These are phyloP conservation scores for Xylocampa areola DNA, from an alignment of 2,888 invertebrate species.

Conservation along the genomic window DNA sequence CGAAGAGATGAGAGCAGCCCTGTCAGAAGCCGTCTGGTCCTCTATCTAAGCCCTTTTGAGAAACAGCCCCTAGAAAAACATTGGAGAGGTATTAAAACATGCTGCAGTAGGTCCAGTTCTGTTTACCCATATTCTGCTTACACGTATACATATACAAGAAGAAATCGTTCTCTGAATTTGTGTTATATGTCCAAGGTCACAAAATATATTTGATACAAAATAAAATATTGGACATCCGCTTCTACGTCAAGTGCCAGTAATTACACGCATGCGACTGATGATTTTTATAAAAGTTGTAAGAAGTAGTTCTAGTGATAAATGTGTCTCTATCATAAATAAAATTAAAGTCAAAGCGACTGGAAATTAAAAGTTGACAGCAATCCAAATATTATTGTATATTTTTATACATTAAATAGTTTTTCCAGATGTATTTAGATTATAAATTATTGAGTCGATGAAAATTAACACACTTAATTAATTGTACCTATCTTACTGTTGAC, in stretches of 20 bases:
- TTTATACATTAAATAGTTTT: conserved; percentile 25
- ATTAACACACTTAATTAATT: background rate
- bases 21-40: too few species aligned
- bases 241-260: conserved; percentile 23
- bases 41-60: too few species aligned
- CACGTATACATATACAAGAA: too few species aligned
- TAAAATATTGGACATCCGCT: conserved; percentile 16
- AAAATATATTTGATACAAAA: conserved; percentile 1
- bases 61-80: too few species aligned
- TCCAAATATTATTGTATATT: conserved; percentile 51
- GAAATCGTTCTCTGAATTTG: too few species aligned
- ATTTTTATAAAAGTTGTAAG: conserved; percentile 22
- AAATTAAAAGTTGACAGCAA: conserved; percentile 53
- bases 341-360: conserved; percentile 38
- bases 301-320: conserved; percentile 22
- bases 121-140: too few species aligned
- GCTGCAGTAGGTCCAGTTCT: too few species aligned
- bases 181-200: too few species aligned
- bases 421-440: conserved; percentile 18
- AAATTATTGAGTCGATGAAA: background rate
- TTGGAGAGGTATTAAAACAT: too few species aligned
- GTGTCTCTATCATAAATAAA: conserved; percentile 39
- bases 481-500: too few species aligned
- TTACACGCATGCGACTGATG: conserved; percentile 28
- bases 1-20: too few species aligned